Conservation (phyloP, 2,797 vertebrate species). For the Alectoris magna region DNA sequence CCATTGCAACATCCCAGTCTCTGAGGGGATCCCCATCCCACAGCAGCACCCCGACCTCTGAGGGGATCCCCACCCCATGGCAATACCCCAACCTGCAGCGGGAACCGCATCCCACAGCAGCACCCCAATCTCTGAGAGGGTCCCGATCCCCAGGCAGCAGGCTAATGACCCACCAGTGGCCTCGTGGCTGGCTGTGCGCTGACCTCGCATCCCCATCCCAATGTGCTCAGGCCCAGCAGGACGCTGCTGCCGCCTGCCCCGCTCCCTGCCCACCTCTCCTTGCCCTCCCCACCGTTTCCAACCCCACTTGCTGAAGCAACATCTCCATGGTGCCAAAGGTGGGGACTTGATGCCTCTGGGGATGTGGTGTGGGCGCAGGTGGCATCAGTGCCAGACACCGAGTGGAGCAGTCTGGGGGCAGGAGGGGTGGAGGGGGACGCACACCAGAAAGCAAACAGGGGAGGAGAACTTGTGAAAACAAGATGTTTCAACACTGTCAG, state of each 20-base stretch:
- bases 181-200: not conserved
- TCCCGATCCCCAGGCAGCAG: not conserved
- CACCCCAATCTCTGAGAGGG: not conserved
- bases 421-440: not conserved
- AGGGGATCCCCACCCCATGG: not conserved
- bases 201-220: not conserved
- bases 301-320: not conserved
- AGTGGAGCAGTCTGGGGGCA: slow-evolving; percentile 15
- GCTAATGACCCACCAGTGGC: not conserved
- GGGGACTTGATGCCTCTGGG: not conserved
- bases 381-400: not conserved
- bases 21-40: not conserved
- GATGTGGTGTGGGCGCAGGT: not conserved
- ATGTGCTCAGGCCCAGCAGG: not conserved
- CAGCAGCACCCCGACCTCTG: not conserved
- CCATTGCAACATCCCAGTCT: not conserved
- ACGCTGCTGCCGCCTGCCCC: not conserved
- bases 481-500: slow-evolving; percentile 62
- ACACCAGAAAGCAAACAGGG: slow-evolving; percentile 50
- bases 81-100: not conserved
- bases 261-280: not conserved
- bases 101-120: not conserved
- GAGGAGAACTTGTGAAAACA: slow-evolving; percentile 72
- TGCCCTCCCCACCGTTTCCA: not conserved
- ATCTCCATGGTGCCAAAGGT: not conserved